Conservation (phyloP, 2,797 vertebrate genomes). For the Hoplostethus atlanticus region DNA sequence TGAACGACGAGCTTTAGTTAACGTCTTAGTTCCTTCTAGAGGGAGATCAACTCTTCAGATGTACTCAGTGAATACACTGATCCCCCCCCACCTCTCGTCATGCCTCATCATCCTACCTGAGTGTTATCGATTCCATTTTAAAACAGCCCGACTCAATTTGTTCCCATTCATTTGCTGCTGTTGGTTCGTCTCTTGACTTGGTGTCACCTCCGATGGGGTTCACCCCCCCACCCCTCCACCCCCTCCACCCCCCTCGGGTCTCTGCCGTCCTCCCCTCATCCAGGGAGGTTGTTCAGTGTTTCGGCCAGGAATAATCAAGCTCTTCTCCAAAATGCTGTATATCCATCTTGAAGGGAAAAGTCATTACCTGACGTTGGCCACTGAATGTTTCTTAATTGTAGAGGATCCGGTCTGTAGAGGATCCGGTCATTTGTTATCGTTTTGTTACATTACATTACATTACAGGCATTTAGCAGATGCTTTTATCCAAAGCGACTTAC, state of each 20-base stretch:
- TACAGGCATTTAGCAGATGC: no score
- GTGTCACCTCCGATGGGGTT: slow-evolving; percentile 19
- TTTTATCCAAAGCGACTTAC: no score
- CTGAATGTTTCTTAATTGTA: slow-evolving; percentile 4
- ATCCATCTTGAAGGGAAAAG: neutral
- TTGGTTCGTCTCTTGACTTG: neutral
- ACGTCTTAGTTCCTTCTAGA: no score
- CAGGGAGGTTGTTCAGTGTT: neutral
- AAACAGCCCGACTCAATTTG: slow-evolving; percentile 36
- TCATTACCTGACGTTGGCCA: slow-evolving; percentile 20
- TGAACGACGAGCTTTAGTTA: no score
- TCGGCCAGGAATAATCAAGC: slow-evolving; percentile 7
- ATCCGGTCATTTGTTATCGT: neutral
- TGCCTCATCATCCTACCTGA: slow-evolving; percentile 39
- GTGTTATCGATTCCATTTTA: slow-evolving; percentile 38
- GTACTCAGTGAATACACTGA: slow-evolving; percentile 2
- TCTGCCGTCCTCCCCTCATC: neutral
- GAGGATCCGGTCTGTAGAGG: neutral
- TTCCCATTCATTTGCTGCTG: slow-evolving; percentile 32
- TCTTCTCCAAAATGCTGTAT: slow-evolving; percentile 2
- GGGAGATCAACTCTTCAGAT: no score
- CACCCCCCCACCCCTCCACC: neutral
- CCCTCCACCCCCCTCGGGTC: neutral
- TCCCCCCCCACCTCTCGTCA: slow-evolving; percentile 10
- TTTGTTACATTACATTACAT: no score